Percentiles rank a stretch among this genome's conserved stretches.
Conservation (phyloP, 2,113 vertebrate species). For the Herpetotheres cachinnans region DNA sequence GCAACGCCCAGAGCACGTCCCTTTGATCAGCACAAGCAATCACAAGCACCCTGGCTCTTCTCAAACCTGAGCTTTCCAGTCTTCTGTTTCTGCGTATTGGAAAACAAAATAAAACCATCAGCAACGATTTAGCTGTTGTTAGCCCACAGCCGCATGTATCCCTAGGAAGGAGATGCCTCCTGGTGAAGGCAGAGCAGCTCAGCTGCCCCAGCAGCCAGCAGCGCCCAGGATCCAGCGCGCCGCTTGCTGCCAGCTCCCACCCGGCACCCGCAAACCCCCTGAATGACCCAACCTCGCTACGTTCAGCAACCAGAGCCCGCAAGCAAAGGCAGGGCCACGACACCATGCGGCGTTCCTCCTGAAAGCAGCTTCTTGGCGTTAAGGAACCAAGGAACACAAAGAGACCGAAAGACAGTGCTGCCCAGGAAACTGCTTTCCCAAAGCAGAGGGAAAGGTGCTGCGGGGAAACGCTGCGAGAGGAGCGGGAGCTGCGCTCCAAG, state of each 20-base stretch:
- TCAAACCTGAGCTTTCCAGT: background rate
- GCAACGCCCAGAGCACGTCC: background rate
- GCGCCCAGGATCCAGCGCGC: fast-evolving
- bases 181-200: background rate
- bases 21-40: background rate
- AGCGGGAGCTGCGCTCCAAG: background rate
- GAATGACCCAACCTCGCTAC: fast-evolving
- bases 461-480: fast-evolving
- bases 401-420: no score
- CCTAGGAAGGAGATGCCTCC: fast-evolving
- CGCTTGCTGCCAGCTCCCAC: background rate
- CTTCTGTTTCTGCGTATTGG: fast-evolving
- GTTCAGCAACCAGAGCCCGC: background rate
- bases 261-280: background rate
- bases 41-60: background rate
- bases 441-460: fast-evolving
- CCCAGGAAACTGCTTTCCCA: background rate
- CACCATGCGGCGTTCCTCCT: fast-evolving
- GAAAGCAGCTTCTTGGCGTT: background rate
- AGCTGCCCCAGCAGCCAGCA: background rate
- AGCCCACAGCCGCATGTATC: fast-evolving
- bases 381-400: background rate
- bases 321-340: fast-evolving
- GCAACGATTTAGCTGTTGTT: background rate
- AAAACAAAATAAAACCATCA: background rate